These are phyloP conservation scores for Stictocephala bisonia DNA, from an alignment of 2,888 invertebrate genomes.

Conservation along the genomic window DNA sequence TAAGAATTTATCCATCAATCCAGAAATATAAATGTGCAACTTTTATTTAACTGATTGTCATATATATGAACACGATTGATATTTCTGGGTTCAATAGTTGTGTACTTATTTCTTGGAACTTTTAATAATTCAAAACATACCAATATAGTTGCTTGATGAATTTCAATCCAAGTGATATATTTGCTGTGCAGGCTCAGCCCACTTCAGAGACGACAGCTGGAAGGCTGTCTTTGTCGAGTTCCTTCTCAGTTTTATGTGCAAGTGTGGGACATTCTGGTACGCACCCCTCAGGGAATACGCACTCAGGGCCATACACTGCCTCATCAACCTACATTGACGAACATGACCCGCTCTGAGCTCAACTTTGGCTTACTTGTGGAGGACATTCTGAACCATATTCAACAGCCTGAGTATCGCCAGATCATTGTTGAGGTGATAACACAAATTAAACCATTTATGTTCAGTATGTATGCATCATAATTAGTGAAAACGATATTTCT, in stretches of 20 bases:
- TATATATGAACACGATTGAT: too few species aligned
- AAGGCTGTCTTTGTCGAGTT: slow-evolving; percentile 96
- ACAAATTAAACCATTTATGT: too few species aligned
- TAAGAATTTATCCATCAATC: too few species aligned
- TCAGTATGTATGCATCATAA: too few species aligned
- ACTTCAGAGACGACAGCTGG: slow-evolving; percentile 88
- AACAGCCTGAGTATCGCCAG: slow-evolving; percentile 76
- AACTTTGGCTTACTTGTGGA: slow-evolving; percentile 96
- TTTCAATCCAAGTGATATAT: too few species aligned
- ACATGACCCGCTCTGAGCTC: slow-evolving; percentile 97
- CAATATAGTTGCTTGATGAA: neutral
- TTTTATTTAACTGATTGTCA: too few species aligned
- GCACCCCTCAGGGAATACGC: slow-evolving; percentile 89
- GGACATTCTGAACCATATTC: slow-evolving; percentile 76
- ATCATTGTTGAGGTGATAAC: slow-evolving; percentile 72
- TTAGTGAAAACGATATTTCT: too few species aligned
- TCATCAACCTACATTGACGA: slow-evolving; percentile 92
- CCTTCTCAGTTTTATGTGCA: slow-evolving; percentile 94
- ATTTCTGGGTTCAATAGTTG: too few species aligned
- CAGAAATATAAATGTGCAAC: too few species aligned
- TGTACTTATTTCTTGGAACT: neutral
- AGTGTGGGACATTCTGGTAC: slow-evolving; percentile 94
- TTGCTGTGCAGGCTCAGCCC: slow-evolving; percentile 74
- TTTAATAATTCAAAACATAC: neutral
- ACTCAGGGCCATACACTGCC: slow-evolving; percentile 89